Base-by-base conservation (phyloP, 2,888 invertebrate species). In the Agonum fuliginosum region DNA sequence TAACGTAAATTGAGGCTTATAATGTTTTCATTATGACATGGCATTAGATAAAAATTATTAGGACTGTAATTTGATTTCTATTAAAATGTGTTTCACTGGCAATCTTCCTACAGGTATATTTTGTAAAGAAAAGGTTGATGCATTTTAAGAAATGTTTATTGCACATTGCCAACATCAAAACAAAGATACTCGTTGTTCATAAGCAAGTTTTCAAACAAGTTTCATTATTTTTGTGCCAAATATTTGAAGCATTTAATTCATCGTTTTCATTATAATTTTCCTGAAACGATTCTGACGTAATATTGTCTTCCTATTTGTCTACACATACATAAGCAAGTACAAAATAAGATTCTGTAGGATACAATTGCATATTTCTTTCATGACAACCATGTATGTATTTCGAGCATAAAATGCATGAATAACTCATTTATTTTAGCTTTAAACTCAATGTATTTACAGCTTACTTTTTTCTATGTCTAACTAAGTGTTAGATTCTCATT, bases 281-380 rank as follows among this genome's bases (percentile, higher is more conserved):
- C 30, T 58, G 27, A 30, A 67, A 19, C 46, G 48, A 71, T 71
- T 71, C 71, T 71, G 48, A 30, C 30, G 27, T 10, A 48, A 27
- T 41, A 41, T 71, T 48, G 71, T 71, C 71, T 71, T 71, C 71
- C 71, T 71, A 51, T 51, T 37, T 27, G 30, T 30, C 46, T 27
- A 71, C 22, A 46, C 19, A 34, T 71, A 46, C 19, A 34, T 71
- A 34, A n/a, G 46, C 70, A 71, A 71, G 71, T 71, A 71, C 71
- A 71, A 71, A 71, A 30, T 71, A 71, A 71, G 48, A 71, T 10
- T 71, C 41, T 37, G 37, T 46, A 46, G 46, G 6, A 12, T 12
- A 46, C 17, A 17, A 17, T n/a, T 37, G 10, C 37, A 12, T 10
- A 12, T 37, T n/a, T 37, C 12, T 54, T 54, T 54, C 24, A 37